Base-by-base conservation (phyloP, 30 jellyfish, hydroid and myxozoan genomes). In the Morbakka virulenta region DNA sequence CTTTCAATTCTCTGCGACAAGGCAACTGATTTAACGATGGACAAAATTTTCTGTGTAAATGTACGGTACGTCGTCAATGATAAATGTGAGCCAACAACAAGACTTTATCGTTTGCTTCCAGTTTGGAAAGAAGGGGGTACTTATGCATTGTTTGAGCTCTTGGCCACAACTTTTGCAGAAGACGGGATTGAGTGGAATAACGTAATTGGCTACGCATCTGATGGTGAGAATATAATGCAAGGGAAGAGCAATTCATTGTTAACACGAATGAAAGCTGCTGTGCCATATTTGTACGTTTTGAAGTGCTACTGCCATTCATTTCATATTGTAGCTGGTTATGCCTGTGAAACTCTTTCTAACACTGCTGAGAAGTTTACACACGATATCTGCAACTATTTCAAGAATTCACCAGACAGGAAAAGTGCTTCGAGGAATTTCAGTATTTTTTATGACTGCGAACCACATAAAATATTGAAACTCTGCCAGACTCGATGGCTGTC, bases 1-100 rank as follows among this genome's bases (percentile, higher is more conserved):
- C 6, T 57, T 12, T 57, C 30, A n/a, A 57, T 57, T 12, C 70
- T 57, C 31, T 57, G 70, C 30, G 70, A 57, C 70, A 57, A 57
- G 30, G 70, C 70, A 6, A 57, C 70, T 4, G 70, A 57, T 24
- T 4, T 57, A 12, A 57, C 70, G 22, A 57, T 22, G 70, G 22
- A 57, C 11, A 57, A 57, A 22, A 57, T 57, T 22, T n/a, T n/a
- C n/a, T 57, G 70, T 22, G 70, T 57, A 9, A 57, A 57, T 57
- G 11, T 57, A n/a, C 22, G 30, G 70, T 57, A 4, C 22, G 12
- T 57, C 4, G 23, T 4, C 6, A 26, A 57, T 6, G 26, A 57
- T 22, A 57, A 12, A 6, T 4, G 9, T 12, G 26, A 57, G 4
- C 70, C 70, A 24, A 22, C 23, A 24, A 57, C 70, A 12, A 4